These are phyloP conservation scores for Frieseomelitta varia DNA, from an alignment of 1,140 invertebrate species.

Conservation along the genomic window DNA sequence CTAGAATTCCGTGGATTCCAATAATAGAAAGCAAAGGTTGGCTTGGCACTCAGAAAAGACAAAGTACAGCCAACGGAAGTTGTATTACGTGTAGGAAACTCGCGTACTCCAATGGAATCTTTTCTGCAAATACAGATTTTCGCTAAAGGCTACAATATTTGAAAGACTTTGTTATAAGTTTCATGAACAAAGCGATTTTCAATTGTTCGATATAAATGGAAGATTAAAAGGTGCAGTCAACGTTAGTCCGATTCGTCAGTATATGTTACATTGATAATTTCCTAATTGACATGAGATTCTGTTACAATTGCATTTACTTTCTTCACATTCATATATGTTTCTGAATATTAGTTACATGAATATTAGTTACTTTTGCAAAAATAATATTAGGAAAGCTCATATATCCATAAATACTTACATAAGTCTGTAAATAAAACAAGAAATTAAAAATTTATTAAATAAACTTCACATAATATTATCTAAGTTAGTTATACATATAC, in stretches of 20 bases:
- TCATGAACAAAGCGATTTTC: background rate
- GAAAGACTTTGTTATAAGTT: slow-evolving; percentile 17
- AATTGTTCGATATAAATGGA: background rate
- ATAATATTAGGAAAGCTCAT: background rate
- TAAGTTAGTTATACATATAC: too few relatives aligned
- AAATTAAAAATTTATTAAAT: background rate
- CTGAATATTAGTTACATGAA: too few relatives aligned
- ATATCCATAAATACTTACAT: too few relatives aligned
- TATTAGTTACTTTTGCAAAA: too few relatives aligned
- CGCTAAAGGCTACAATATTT: slow-evolving; percentile 20
- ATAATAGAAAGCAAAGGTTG: background rate
- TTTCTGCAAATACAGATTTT: slow-evolving; percentile 33
- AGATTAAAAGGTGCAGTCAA: background rate
- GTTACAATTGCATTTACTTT: background rate
- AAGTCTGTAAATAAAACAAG: too few relatives aligned
- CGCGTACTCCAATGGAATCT: background rate
- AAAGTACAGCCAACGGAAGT: slow-evolving; percentile 34
- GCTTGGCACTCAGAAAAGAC: slow-evolving; percentile 9
- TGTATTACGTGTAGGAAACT: slow-evolving; percentile 31
- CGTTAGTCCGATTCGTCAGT: background rate
- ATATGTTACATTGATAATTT: background rate
- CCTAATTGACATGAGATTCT: background rate
- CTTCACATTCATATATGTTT: too few relatives aligned
- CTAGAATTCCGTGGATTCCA: slow-evolving; percentile 32
- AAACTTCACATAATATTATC: background rate